Base-by-base conservation (phyloP, 2,888 invertebrate species). In the Dugesia japonica region DNA sequence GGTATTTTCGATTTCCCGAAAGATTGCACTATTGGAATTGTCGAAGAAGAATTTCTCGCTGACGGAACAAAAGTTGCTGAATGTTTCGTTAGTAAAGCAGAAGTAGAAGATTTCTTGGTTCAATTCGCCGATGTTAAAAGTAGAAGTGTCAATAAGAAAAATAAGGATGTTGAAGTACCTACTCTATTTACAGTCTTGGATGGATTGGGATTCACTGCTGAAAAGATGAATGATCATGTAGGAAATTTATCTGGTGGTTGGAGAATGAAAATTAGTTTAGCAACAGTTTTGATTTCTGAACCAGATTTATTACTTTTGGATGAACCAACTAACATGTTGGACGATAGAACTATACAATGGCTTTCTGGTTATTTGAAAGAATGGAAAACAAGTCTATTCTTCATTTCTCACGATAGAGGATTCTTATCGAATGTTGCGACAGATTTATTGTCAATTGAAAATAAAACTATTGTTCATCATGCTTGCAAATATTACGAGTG, bases 241-340 rank as follows among this genome's bases (percentile, higher is more conserved):
- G n/a, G 56, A 4, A n/a, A 56, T 20, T 56, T 56, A 56, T 56
- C 56, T 20, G 56, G 56, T 56, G 56, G 56, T 56, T 56, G 56
- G 56, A 56, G 56, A 56, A 56, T 56, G 56, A 56, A 23, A n/a
- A 56, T 56, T 56, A 56, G 56, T 56, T 23, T 56, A 20, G 56
- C 56, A 1, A 56, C 20, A 13, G 23, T 56, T 56, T n/a, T 56
- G 56, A 56, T 56, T 4, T 4, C 56, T 56, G 56, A 56, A 23
- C 56, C 56, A n/a, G 56, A 56, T 23, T n/a, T 56, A 4, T 56
- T 56, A 56, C 56, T 56, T 56, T 23, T 56, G 7, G 56, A 56
- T 23, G 56, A 56, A n/a, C 56, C 56, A 20, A 56, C 56, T 20
- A 56, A 56, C 56, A 56, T 56, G 56, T 56, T 56, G 56, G 56